These are phyloP conservation scores for Capitella teleta DNA, from an alignment of 1,140 invertebrate genomes.

Conservation along the genomic window DNA sequence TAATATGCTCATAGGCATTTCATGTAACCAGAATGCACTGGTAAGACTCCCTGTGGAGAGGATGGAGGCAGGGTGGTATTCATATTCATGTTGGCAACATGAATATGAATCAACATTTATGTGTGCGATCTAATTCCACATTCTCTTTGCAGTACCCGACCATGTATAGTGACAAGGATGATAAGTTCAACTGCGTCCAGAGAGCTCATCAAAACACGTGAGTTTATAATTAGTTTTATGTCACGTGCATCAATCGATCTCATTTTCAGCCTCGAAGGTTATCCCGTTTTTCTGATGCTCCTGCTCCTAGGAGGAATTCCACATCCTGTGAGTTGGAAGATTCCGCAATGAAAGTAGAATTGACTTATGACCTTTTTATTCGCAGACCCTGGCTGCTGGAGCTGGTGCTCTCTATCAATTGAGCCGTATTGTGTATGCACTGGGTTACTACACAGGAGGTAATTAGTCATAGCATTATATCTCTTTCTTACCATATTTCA, in stretches of 20 bases:
- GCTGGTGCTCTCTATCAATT: slow-evolving; percentile 40
- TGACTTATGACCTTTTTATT: too few species aligned
- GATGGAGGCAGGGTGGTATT: background rate
- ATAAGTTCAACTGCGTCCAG: slow-evolving; percentile 44
- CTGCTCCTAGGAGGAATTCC: slow-evolving; percentile 37
- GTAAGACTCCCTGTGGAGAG: too few species aligned
- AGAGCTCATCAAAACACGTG: slow-evolving; percentile 48
- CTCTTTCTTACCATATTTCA: background rate
- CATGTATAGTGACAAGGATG: slow-evolving; percentile 39
- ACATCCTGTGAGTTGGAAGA: slow-evolving; percentile 28
- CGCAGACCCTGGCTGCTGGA: slow-evolving; percentile 33
- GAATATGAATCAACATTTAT: background rate
- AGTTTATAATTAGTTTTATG: slow-evolving; percentile 19
- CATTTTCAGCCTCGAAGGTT: slow-evolving; percentile 35
- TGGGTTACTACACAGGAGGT: slow-evolving; percentile 48
- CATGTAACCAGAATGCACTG: too few species aligned
- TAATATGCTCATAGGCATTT: too few species aligned
- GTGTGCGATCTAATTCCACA: background rate
- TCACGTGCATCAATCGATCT: too few species aligned
- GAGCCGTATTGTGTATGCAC: slow-evolving; percentile 42
- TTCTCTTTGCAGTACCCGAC: slow-evolving; percentile 35
- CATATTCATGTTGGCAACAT: background rate
- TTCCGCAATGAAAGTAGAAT: too few species aligned
- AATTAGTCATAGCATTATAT: slow-evolving; percentile 6
- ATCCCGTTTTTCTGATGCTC: slow-evolving; percentile 35